Evolutionary conservation across 1,140 invertebrate species (phyloP), one percentile per base, ranked within the genome.

Genomic region (Plutomurus gul): DNA sequence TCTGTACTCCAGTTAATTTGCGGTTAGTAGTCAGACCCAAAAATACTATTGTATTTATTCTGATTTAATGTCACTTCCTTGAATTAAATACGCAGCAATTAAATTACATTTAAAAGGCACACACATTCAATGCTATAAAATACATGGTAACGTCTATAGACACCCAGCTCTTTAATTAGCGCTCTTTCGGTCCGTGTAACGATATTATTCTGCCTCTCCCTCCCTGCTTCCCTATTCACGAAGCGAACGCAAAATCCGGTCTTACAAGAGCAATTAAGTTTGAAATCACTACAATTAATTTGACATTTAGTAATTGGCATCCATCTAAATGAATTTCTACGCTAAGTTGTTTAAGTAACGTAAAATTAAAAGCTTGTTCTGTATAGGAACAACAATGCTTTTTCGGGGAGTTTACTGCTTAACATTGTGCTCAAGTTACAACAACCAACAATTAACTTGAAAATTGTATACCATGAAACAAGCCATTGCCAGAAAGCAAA

Each of bases 221-320:
- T 11, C 18, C 3, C 16, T 33, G 56, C 56, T 36, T 60, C 25
- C 27, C 56, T 65, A 18, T 65, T 30, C 30, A 33, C 30, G 36
- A 65, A 33, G 56, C 36, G 25, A 13, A n/a, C 13, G 8, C 43
- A 20, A 18, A 16, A 16, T 16, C 27, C 36, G 56, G 56, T 5
- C n/a, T 16, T 33, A 16, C 16, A 65, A 65, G 25, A n/a, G 56
- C 56, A 65, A 65, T 65, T 65, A 65, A 11, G 36, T 27, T 65
- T 27, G 7, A 27, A 65, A 65, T 65, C 56, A 65, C 27, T 30
- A 30, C 25, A 65, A 27, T 16, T 65, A 33, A n/a, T 22, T 27
- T 65, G 56, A 65, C 56, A 33, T 65, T 65, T 33, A 65, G 56
- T 65, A 30, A 65, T 65, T 30, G 36, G 30, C 56, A 65, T 65